phyloP scores from a whole-genome alignment of 2,888 invertebrate species.

The Dryococelus australis region DNA sequence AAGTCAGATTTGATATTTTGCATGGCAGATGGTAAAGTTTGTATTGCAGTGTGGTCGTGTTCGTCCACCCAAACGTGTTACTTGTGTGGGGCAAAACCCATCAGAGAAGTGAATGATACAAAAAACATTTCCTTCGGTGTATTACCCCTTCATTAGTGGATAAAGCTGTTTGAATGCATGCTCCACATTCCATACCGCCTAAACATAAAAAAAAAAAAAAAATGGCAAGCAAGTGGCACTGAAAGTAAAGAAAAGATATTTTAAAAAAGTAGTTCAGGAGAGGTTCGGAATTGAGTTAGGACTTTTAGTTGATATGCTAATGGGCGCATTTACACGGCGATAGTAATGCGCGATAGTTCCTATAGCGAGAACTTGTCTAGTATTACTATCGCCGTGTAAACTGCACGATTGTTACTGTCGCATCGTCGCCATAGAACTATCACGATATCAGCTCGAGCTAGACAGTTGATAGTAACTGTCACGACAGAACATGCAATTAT shows the following conservation, averaged over 20 bases:
- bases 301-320: constrained; percentile 23
- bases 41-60: constrained; percentile 43
- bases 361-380: too few relatives aligned
- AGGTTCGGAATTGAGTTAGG: not conserved
- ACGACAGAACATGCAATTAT: too few relatives aligned
- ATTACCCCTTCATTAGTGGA: constrained; percentile 53
- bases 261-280: constrained; percentile 43
- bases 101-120: constrained; percentile 37
- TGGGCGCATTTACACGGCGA: too few relatives aligned
- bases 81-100: constrained; percentile 43
- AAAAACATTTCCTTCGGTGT: constrained; percentile 43
- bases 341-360: too few relatives aligned
- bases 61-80: constrained; percentile 44
- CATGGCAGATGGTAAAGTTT: constrained; percentile 47
- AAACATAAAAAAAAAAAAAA: not conserved
- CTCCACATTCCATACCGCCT: constrained; percentile 51
- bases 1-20: constrained; percentile 43
- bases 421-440: too few relatives aligned
- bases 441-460: too few relatives aligned
- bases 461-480: too few relatives aligned
- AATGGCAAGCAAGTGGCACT: constrained; percentile 52
- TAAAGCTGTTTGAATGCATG: constrained; percentile 52
- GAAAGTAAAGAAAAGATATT: constrained; percentile 46
- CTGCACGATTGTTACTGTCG: too few relatives aligned
- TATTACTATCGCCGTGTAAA: too few relatives aligned